phyloP scores from a whole-genome alignment of 1,140 invertebrate genomes.

The Belonocnema kinseyi region DNA sequence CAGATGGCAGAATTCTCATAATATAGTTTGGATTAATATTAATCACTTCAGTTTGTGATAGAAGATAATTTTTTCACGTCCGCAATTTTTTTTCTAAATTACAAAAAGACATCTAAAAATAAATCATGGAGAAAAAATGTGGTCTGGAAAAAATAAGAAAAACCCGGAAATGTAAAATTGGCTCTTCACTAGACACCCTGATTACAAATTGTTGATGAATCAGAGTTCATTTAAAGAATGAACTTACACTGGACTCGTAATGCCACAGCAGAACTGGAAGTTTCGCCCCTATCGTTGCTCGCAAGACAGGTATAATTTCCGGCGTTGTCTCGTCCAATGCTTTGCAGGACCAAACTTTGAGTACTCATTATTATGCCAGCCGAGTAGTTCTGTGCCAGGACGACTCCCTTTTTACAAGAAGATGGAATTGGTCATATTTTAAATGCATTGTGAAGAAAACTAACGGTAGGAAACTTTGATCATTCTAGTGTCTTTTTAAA shows the following conservation, averaged over 20 bases:
- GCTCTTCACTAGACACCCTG: too few relatives aligned
- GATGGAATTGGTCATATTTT: conserved; percentile 26
- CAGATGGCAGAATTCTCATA: too few relatives aligned
- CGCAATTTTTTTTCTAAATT: too few relatives aligned
- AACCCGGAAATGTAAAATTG: too few relatives aligned
- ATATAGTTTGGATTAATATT: too few relatives aligned
- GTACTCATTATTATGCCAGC: conserved; percentile 91
- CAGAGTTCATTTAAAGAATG: conserved; percentile 35
- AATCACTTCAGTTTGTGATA: too few relatives aligned
- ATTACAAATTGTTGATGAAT: conserved; percentile 39
- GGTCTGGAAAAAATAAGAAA: too few relatives aligned
- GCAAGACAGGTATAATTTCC: conserved; percentile 90
- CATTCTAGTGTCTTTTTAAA: too few relatives aligned
- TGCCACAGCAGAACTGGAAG: conserved; percentile 85
- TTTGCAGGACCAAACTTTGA: conserved; percentile 89
- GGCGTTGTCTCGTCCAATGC: conserved; percentile 86
- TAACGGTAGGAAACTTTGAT: too few relatives aligned
- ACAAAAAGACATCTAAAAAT: too few relatives aligned
- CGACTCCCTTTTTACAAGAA: conserved; percentile 78
- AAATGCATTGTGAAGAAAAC: conserved; percentile 5
- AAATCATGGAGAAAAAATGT: too few relatives aligned
- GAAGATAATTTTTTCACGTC: too few relatives aligned
- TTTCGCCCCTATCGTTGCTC: conserved; percentile 87
- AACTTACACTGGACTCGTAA: conserved; percentile 90
- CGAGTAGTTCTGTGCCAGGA: conserved; percentile 88